Conservation (phyloP, 2,797 vertebrate genomes). For the Cossypha caffra region DNA sequence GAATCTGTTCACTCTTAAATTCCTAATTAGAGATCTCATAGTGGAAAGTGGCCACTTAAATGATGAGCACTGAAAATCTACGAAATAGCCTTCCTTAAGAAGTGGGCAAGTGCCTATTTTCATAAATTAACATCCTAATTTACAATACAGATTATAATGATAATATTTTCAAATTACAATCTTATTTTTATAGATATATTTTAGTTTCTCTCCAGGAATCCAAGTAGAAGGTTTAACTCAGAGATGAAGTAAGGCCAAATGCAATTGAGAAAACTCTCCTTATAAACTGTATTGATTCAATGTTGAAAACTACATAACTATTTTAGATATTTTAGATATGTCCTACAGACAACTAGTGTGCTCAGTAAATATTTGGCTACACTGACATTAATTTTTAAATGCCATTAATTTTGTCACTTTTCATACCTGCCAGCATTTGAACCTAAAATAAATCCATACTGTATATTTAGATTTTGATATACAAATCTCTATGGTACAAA, state of each 20-base stretch:
- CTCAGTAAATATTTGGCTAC: neutral
- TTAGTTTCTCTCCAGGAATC: neutral
- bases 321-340: neutral
- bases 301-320: neutral
- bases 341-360: neutral
- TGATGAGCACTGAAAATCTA: slow-evolving; percentile 24
- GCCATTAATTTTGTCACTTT: neutral
- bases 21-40: slow-evolving; percentile 53
- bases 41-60: slow-evolving; percentile 9
- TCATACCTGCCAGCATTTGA: neutral
- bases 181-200: neutral
- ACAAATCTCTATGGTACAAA: neutral
- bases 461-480: neutral
- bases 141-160: neutral
- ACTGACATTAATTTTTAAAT: neutral
- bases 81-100: neutral
- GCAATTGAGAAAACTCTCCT: neutral
- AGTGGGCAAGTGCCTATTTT: neutral
- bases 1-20: slow-evolving; percentile 54
- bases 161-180: neutral
- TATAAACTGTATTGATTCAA: neutral
- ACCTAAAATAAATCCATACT: neutral
- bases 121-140: neutral
- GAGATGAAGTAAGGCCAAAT: neutral
- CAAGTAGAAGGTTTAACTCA: neutral